These are phyloP conservation scores for Limnephilus rhombicus DNA, from an alignment of 2,888 invertebrate genomes.

Conservation along the genomic window DNA sequence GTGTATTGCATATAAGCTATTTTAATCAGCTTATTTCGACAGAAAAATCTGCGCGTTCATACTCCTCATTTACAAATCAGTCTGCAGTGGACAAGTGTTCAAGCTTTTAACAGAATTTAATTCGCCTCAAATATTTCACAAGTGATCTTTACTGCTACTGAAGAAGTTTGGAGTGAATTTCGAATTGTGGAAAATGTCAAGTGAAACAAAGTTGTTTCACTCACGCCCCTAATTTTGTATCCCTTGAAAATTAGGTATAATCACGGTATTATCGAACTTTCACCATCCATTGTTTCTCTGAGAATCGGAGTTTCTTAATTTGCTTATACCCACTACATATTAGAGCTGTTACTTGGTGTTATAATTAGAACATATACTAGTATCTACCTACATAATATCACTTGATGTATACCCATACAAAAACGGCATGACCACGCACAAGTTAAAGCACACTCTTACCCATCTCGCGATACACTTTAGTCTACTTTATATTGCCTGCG, in stretches of 20 bases:
- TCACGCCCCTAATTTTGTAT: background rate
- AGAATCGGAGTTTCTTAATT: background rate
- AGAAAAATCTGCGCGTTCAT: too few relatives aligned
- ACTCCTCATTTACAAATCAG: too few relatives aligned
- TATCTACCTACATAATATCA: background rate
- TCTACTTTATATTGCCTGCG: conserved; percentile 6
- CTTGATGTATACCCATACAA: too few relatives aligned
- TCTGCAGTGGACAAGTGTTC: too few relatives aligned
- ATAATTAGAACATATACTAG: background rate
- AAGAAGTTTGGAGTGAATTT: background rate
- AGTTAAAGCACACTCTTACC: background rate
- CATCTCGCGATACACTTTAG: conserved; percentile 27
- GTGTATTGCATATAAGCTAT: too few relatives aligned
- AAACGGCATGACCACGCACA: background rate
- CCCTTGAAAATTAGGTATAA: background rate
- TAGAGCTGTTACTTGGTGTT: background rate
- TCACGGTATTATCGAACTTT: background rate
- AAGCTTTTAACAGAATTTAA: background rate
- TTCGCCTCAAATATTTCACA: background rate
- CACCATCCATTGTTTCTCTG: background rate
- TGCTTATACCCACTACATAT: background rate
- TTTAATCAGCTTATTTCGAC: too few relatives aligned
- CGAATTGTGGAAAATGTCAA: background rate
- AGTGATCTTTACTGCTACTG: background rate
- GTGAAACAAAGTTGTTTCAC: background rate